phyloP scores from a whole-genome alignment of 2,113 vertebrate species.

The Peromyscus polionotus region DNA sequence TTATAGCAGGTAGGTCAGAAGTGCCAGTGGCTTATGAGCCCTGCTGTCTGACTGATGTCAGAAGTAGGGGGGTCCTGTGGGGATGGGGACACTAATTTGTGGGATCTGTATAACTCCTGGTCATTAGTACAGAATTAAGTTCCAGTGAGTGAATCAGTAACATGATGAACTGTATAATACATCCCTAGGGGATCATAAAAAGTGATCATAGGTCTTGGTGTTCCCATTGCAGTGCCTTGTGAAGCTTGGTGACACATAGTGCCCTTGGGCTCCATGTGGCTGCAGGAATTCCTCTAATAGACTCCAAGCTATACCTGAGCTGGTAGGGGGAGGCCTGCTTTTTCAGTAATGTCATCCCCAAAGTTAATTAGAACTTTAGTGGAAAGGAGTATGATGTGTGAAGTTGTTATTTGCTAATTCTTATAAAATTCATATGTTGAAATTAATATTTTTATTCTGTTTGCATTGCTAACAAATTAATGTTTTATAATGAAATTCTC shows the following conservation, averaged over 20 bases:
- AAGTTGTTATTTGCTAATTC: neutral
- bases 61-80: neutral
- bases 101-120: neutral
- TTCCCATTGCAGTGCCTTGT: neutral
- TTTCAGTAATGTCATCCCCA: neutral
- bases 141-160: neutral
- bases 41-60: neutral
- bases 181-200: neutral
- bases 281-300: neutral
- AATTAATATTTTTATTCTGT: slow-evolving; percentile 37
- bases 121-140: slow-evolving; percentile 1
- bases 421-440: neutral
- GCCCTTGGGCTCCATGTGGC: neutral
- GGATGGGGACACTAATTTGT: neutral
- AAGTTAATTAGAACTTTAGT: slow-evolving; percentile 31
- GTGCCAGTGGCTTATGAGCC: neutral
- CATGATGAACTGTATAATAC: neutral
- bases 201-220: neutral
- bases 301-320: neutral
- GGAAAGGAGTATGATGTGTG: neutral
- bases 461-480: slow-evolving; percentile 9
- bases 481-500: neutral
- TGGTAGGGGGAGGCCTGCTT: neutral
- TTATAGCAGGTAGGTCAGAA: neutral
- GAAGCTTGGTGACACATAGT: neutral